These are phyloP conservation scores for Leucoraja erinaceus DNA, from an alignment of 2,113 vertebrate genomes.

Conservation along the genomic window DNA sequence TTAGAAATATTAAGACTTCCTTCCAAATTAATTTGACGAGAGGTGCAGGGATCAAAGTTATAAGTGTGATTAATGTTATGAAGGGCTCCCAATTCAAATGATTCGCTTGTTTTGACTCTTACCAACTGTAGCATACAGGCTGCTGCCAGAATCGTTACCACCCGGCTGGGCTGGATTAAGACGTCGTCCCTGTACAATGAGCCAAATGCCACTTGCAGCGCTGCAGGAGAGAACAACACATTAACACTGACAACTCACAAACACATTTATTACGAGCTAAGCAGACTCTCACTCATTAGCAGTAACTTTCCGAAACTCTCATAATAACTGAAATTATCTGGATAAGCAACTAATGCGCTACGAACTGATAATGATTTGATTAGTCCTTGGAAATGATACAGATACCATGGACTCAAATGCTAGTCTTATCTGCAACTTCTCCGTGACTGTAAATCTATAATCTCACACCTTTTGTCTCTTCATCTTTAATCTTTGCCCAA, in stretches of 20 bases:
- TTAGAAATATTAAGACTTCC: too few relatives aligned
- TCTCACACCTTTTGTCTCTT: too few relatives aligned
- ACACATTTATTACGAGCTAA: not conserved
- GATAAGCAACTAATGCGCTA: too few relatives aligned
- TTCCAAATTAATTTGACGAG: not conserved
- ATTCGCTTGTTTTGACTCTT: slow-evolving; percentile 46
- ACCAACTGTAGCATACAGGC: slow-evolving; percentile 95
- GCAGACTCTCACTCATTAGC: not conserved
- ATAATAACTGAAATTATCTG: too few relatives aligned
- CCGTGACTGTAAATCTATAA: too few relatives aligned
- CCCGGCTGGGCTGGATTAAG: slow-evolving; percentile 85
- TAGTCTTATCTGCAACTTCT: too few relatives aligned
- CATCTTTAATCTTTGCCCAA: too few relatives aligned
- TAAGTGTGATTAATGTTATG: not conserved
- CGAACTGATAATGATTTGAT: too few relatives aligned
- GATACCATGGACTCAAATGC: too few relatives aligned
- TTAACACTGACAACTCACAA: not conserved
- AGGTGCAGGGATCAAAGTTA: not conserved
- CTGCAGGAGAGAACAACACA: slow-evolving; percentile 51
- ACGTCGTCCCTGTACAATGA: slow-evolving; percentile 93
- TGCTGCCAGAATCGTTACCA: slow-evolving; percentile 84
- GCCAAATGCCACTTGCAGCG: slow-evolving; percentile 91
- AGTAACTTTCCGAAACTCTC: too few relatives aligned
- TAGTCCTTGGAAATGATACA: too few relatives aligned
- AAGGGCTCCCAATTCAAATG: not conserved